Evolutionary conservation across 92 coral and sea anemone genomes (phyloP).

Genomic region (Phenganax subtilis): DNA sequence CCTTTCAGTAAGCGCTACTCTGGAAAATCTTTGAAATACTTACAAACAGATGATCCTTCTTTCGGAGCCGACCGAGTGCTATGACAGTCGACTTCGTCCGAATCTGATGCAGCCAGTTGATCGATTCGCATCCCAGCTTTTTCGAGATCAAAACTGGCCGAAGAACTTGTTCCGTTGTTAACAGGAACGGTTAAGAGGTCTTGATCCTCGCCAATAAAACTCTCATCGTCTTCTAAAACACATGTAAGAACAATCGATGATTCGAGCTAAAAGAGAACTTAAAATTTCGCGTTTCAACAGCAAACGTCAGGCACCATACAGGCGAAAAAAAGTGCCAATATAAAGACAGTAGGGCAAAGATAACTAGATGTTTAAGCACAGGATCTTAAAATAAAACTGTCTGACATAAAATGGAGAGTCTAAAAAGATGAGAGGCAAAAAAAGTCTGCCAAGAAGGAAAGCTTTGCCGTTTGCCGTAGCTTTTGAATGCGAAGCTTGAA

Average conservation of each 20-base stretch:
- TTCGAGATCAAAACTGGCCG: slow-evolving; percentile 47
- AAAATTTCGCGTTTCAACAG: too few species aligned
- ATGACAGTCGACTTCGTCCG: slow-evolving; percentile 60
- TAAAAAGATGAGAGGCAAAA: too few species aligned
- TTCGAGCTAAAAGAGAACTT: too few species aligned
- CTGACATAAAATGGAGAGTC: too few species aligned
- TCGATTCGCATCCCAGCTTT: slow-evolving; percentile 64
- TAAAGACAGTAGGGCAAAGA: too few species aligned
- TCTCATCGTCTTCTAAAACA: background rate
- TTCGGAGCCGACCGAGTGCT: slow-evolving; percentile 20
- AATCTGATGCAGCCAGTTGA: slow-evolving; percentile 76
- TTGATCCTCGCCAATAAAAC: background rate
- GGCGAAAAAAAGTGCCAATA: too few species aligned
- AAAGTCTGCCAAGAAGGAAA: too few species aligned
- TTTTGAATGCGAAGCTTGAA: too few species aligned
- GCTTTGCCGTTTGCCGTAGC: too few species aligned
- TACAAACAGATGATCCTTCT: background rate
- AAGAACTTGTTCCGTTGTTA: slow-evolving; percentile 24
- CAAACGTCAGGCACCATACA: too few species aligned
- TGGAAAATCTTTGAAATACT: background rate
- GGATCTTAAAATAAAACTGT: too few species aligned
- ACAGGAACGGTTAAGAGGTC: slow-evolving; percentile 3
- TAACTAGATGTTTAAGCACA: too few species aligned
- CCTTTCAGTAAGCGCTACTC: background rate
- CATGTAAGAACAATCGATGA: background rate